phyloP scores from a whole-genome alignment of 2,797 vertebrate genomes.

The Neopelma chrysocephalum region DNA sequence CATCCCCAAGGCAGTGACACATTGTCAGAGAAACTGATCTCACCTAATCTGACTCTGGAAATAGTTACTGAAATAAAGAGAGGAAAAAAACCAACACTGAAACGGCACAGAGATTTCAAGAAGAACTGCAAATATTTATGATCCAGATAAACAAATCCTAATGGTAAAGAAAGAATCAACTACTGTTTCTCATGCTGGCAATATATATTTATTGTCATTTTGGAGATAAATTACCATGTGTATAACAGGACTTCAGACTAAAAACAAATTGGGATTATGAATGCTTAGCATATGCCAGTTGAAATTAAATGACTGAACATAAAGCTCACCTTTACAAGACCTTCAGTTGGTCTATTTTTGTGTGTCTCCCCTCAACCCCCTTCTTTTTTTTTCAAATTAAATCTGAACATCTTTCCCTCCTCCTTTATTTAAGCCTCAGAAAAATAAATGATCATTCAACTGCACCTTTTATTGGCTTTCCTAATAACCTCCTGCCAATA shows the following conservation, averaged over 20 bases:
- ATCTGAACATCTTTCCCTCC: neutral
- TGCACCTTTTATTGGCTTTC: neutral
- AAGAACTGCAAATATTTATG: neutral
- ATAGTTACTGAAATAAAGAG: neutral
- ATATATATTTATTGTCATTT: slow-evolving; percentile 71
- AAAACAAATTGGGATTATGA: neutral
- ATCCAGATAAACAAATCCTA: neutral
- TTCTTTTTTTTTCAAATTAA: neutral
- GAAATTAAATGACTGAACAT: slow-evolving; percentile 27
- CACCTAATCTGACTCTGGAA: neutral
- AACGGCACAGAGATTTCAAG: neutral
- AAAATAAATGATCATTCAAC: neutral
- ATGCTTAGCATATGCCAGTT: slow-evolving; percentile 30
- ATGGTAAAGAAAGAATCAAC: slow-evolving; percentile 4
- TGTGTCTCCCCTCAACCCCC: rapidly evolving
- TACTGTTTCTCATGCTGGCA: slow-evolving; percentile 51
- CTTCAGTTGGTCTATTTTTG: neutral
- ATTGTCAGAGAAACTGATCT: neutral
- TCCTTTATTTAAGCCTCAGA: neutral
- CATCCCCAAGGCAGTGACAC: neutral
- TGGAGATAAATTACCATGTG: slow-evolving; percentile 60
- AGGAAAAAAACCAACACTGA: rapidly evolving
- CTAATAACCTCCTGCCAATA: neutral
- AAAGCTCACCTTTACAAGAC: neutral
- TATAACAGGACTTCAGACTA: slow-evolving; percentile 27